Percentiles rank a stretch among this genome's conserved stretches.
Evolutionary conservation across 2,888 invertebrate species (phyloP).

Genomic region (Neelides folsomi): DNA sequence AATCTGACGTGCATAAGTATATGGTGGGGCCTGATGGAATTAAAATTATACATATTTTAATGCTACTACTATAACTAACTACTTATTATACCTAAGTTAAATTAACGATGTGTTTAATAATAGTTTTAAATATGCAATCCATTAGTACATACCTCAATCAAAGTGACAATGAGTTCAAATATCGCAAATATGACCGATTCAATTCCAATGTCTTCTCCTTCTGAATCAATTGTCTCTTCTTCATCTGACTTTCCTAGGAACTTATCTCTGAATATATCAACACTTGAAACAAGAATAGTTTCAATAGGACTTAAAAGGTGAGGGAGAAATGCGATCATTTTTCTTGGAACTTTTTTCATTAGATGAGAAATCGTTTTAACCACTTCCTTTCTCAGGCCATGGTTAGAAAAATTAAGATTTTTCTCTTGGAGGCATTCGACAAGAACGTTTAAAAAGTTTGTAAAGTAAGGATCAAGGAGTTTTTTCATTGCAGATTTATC

Average conservation of each 20-base stretch:
- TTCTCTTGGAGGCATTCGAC: slow-evolving; percentile 35
- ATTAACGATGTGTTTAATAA: too few species aligned
- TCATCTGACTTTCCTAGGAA: slow-evolving; percentile 48
- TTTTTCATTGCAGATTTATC: slow-evolving; percentile 47
- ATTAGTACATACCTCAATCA: slow-evolving; percentile 34
- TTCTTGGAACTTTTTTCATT: slow-evolving; percentile 49
- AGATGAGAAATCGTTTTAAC: slow-evolving; percentile 28
- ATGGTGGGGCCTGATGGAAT: too few species aligned
- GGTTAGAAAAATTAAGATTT: slow-evolving; percentile 9
- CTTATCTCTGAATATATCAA: slow-evolving; percentile 50
- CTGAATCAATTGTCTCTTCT: slow-evolving; percentile 49
- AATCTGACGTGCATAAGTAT: slow-evolving; percentile 12
- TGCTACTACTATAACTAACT: too few species aligned
- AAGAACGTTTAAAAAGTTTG: slow-evolving; percentile 52
- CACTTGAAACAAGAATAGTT: slow-evolving; percentile 53
- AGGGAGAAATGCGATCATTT: slow-evolving; percentile 47
- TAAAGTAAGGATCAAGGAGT: slow-evolving; percentile 52
- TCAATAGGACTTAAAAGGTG: slow-evolving; percentile 53
- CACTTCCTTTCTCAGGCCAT: slow-evolving; percentile 24
- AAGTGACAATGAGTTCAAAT: slow-evolving; percentile 43
- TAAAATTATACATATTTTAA: too few species aligned
- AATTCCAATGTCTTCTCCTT: slow-evolving; percentile 41
- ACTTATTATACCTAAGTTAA: too few species aligned
- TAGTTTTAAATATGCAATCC: too few species aligned
- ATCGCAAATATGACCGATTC: slow-evolving; percentile 42